These are phyloP conservation scores for Lamellibrachia luymesi DNA, from an alignment of 1,140 invertebrate species.

Conservation along the genomic window DNA sequence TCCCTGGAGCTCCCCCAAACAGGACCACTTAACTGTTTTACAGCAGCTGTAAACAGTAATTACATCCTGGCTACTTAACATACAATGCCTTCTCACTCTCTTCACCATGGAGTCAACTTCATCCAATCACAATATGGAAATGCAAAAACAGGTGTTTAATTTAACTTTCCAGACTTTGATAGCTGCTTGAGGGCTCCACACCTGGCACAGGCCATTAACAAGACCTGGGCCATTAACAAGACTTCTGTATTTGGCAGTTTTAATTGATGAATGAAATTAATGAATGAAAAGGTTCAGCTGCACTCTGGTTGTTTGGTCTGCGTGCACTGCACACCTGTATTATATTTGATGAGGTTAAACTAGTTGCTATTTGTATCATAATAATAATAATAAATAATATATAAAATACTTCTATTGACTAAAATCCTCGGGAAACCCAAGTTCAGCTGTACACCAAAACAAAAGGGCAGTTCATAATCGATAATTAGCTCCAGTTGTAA, in stretches of 20 bases:
- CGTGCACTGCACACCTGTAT: not conserved
- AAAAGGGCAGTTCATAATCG: too few species aligned
- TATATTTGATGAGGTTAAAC: not conserved
- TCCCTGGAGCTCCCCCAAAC: not conserved
- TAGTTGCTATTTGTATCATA: not conserved
- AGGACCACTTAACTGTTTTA: not conserved
- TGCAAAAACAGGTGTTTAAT: constrained; percentile 1
- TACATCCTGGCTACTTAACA: not conserved
- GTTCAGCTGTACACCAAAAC: too few species aligned
- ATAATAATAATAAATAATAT: too few species aligned
- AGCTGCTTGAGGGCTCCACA: not conserved
- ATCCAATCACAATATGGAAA: not conserved
- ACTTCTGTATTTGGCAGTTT: not conserved
- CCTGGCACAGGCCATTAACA: not conserved
- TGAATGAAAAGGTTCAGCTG: not conserved
- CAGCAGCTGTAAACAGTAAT: not conserved
- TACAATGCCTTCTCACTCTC: not conserved
- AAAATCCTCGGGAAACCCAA: too few species aligned
- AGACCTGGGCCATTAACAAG: not conserved
- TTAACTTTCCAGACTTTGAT: not conserved
- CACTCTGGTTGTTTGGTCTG: not conserved
- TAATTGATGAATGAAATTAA: not conserved
- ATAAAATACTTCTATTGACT: too few species aligned
- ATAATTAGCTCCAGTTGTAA: too few species aligned
- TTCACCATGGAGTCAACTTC: not conserved